Conservation (phyloP, 2,113 vertebrate genomes). For the Spermophilus dauricus region DNA sequence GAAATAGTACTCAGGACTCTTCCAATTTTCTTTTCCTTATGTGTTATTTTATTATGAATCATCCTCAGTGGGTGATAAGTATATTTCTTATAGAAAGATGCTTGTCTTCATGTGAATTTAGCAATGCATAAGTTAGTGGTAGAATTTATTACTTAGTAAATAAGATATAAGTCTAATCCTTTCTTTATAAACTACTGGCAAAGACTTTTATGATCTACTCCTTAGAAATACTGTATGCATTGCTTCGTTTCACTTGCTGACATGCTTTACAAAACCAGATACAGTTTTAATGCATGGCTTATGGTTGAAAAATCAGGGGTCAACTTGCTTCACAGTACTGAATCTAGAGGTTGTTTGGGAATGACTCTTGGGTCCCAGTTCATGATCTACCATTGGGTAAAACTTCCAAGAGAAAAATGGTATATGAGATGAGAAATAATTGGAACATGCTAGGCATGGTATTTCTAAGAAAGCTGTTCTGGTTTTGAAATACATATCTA, state of each 20-base stretch:
- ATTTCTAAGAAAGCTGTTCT: not conserved
- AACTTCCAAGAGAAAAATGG: not conserved
- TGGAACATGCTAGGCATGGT: not conserved
- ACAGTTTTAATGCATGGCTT: not conserved
- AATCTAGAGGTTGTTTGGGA: not conserved
- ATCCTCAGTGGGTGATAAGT: not conserved
- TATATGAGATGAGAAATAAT: not conserved
- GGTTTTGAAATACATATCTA: not conserved
- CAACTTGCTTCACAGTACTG: not conserved
- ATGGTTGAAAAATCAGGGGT: not conserved
- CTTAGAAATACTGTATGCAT: not conserved
- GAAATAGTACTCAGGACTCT: not conserved
- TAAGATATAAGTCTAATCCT: not conserved
- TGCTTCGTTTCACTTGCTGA: conserved; percentile 42
- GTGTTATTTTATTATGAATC: not conserved
- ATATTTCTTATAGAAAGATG: not conserved
- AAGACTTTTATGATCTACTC: not conserved
- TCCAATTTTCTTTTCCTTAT: not conserved
- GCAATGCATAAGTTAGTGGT: not conserved
- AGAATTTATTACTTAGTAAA: not conserved
- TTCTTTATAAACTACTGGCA: not conserved
- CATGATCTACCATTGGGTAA: not conserved
- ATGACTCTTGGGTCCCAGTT: not conserved
- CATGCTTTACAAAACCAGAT: not conserved
- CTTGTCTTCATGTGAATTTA: not conserved